These are phyloP conservation scores for Ramphastos sulfuratus DNA, from an alignment of 2,113 vertebrate genomes.

Conservation along the genomic window DNA sequence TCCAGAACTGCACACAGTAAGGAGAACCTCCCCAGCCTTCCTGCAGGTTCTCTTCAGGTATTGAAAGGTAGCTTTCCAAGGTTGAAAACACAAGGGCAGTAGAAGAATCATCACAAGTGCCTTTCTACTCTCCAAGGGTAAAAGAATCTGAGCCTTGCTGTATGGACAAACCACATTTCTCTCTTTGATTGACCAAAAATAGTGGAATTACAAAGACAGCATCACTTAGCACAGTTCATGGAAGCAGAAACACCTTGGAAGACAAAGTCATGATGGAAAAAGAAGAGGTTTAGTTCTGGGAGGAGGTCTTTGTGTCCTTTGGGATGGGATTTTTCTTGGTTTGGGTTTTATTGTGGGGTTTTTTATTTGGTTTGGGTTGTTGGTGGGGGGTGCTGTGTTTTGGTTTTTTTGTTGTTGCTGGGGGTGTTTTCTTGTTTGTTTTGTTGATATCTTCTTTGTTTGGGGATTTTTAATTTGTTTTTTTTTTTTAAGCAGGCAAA, in stretches of 20 bases:
- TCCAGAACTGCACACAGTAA: too few species aligned
- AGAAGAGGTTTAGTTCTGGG: too few species aligned
- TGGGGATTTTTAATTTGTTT: too few species aligned
- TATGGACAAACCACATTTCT: fast-evolving
- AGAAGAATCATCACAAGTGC: fast-evolving
- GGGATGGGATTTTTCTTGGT: too few species aligned
- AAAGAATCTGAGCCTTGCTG: not conserved
- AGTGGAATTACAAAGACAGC: not conserved
- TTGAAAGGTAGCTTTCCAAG: not conserved
- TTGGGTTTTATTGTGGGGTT: not conserved
- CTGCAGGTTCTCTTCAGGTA: too few species aligned
- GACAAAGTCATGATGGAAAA: not conserved
- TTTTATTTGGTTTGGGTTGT: not conserved
- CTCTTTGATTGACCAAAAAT: not conserved
- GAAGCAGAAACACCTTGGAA: not conserved
- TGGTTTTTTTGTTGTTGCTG: too few species aligned
- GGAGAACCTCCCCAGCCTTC: too few species aligned
- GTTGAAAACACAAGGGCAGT: not conserved
- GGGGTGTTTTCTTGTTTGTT: too few species aligned
- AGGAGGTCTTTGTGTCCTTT: too few species aligned
- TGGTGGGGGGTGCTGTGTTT: too few species aligned
- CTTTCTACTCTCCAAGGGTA: not conserved
- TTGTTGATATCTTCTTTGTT: too few species aligned
- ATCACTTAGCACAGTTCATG: not conserved
- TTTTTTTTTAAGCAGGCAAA: not conserved